Conservation (phyloP, 2,113 vertebrate species). For the Prunella fulvescens region DNA sequence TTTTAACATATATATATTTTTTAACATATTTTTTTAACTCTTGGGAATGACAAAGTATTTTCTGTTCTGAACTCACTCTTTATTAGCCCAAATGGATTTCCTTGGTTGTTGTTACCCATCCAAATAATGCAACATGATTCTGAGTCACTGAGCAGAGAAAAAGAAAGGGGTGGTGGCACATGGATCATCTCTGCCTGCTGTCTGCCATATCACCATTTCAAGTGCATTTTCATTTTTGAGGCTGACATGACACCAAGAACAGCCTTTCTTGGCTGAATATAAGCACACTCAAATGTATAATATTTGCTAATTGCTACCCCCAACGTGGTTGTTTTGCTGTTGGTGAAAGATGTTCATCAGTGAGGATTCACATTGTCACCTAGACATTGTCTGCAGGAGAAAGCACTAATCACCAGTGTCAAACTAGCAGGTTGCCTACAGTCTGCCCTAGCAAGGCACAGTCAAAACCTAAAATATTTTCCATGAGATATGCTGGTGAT, state of each 20-base stretch:
- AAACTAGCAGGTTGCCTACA: background rate
- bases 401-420: background rate
- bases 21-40: background rate
- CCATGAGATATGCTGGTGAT: conserved; percentile 55
- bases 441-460: conserved; percentile 7
- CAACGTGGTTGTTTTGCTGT: background rate
- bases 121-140: background rate
- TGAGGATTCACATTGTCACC: background rate
- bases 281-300: background rate
- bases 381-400: background rate
- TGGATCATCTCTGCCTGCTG: accelerated
- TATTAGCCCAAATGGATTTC: background rate
- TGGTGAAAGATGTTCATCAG: background rate
- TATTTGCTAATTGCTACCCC: background rate
- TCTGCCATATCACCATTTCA: background rate
- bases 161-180: background rate
- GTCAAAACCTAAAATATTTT: background rate
- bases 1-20: background rate
- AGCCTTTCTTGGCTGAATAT: background rate
- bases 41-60: background rate
- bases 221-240: background rate
- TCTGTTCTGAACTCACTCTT: background rate
- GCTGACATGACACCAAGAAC: background rate
- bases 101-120: background rate
- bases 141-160: background rate